Evolutionary conservation across 2,797 vertebrate genomes (phyloP), one percentile per base, ranked within the genome.

Genomic region (Microctenopoma stevenorrisi): DNA sequence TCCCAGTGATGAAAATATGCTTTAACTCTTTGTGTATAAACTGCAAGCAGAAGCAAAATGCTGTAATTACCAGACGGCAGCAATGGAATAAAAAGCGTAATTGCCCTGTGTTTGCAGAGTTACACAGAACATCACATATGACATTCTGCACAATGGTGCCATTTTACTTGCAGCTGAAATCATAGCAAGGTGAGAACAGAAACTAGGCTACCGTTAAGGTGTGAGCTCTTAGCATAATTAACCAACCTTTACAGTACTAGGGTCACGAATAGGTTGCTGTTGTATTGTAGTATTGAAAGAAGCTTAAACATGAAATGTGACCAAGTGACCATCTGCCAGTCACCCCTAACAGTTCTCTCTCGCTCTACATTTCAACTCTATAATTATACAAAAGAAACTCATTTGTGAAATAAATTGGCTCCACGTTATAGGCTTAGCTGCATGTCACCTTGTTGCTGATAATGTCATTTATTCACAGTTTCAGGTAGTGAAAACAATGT

Each of bases 381-480:
- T 66, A 82, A 79, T 83, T 85, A 74, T 3, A 69, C 38, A 33
- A 66, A 72, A 70, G 66, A 82, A 76, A 59, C 60, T 78, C 3
- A 74, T 82, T 89, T 81, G 77, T 28, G 16, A 74, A 84, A 72
- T 74, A 46, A 83, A 82, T 75, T 89, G 67, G 64, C 68, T 76
- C 16, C 12, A 25, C 16, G 25, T 30, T 44, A 18, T 22, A 25
- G 35, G 49, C 26, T 56, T 65, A 55, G 61, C 43, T 64, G 10
- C 26, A 28, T 60, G 30, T 49, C 48, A 52, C 30, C 62, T 73
- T 68, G 78, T 16, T 46, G 51, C 28, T 73, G 62, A 84, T 76
- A 67, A 64, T 70, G 43, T 38, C 2, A 49, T 71, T 64, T 53
- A 65, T 57, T 53, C 25, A 53, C n/a, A 25, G 53, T 52, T 68